Percentiles rank a stretch among this genome's conserved stretches.
These are phyloP conservation scores for Tetrax tetrax DNA, from an alignment of 2,113 vertebrate genomes.

Conservation along the genomic window DNA sequence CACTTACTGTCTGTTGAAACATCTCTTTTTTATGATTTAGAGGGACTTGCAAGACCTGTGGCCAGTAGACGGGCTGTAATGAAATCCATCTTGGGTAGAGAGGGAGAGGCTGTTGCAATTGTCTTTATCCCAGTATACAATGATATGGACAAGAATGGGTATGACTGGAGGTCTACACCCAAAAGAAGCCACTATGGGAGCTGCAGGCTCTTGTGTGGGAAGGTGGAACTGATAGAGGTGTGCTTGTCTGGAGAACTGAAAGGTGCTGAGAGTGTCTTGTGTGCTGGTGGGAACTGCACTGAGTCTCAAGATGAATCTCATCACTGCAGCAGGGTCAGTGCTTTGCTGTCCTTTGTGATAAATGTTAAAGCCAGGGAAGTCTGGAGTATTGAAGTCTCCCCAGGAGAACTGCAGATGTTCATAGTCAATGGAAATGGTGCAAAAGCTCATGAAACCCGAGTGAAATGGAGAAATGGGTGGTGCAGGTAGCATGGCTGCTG, in stretches of 20 bases:
- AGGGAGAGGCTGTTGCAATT: not conserved
- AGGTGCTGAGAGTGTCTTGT: not conserved
- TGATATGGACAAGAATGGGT: not conserved
- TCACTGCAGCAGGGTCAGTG: not conserved
- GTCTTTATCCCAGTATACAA: not conserved
- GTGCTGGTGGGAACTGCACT: not conserved
- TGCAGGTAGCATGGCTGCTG: not conserved
- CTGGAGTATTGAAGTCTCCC: not conserved
- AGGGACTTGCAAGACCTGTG: not conserved
- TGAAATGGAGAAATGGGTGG: not conserved
- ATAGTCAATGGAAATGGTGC: not conserved
- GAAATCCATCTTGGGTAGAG: not conserved
- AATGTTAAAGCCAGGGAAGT: not conserved
- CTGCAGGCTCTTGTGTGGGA: not conserved
- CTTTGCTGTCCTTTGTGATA: not conserved
- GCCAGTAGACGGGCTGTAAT: not conserved
- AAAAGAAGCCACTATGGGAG: not conserved
- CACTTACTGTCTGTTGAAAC: slow-evolving; percentile 29
- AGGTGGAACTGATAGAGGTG: not conserved
- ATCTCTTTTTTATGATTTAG: slow-evolving; percentile 23
- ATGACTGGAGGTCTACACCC: not conserved
- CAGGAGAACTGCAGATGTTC: not conserved
- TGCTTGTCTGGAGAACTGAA: not conserved
- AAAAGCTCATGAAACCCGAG: not conserved
- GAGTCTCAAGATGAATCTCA: not conserved